Percentiles rank a stretch among this genome's conserved stretches.
phyloP scores from a whole-genome alignment of 2,113 vertebrate species.

The Acanthochromis polyacanthus region DNA sequence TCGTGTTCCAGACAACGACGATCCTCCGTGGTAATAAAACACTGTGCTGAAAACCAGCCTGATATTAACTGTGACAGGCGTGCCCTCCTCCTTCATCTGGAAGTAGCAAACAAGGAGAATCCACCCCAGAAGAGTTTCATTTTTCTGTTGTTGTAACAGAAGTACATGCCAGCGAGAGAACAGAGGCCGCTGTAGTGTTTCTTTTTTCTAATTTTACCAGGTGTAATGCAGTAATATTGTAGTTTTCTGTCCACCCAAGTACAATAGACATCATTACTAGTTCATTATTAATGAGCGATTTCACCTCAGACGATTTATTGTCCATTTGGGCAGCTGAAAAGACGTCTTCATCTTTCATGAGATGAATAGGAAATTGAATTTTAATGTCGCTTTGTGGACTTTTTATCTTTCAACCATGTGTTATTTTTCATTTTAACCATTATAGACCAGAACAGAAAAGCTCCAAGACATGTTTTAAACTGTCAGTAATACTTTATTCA shows the following conservation, averaged over 20 bases:
- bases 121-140: conserved; percentile 3
- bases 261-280: too few species aligned
- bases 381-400: conserved; percentile 2
- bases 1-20: conserved; percentile 42
- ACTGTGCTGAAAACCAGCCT: conserved; percentile 15
- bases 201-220: neutral
- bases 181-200: neutral
- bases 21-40: conserved; percentile 17
- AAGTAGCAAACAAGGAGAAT: conserved; percentile 34
- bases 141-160: neutral
- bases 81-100: conserved; percentile 31
- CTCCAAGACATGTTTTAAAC: conserved; percentile 25
- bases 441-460: neutral
- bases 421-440: conserved; percentile 32
- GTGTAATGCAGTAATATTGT: too few species aligned
- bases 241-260: too few species aligned
- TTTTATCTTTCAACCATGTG: neutral
- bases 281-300: conserved; percentile 2
- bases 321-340: neutral
- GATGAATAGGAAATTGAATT: neutral
- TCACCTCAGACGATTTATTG: neutral
- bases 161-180: conserved; percentile 5
- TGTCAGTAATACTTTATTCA: too few species aligned
- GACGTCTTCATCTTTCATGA: neutral
- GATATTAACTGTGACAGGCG: conserved; percentile 53